A percentile compares a stretch with the other conserved stretches of the same genome.
Conservation (phyloP, 2,888 invertebrate species). For the Endotricha flammealis region DNA sequence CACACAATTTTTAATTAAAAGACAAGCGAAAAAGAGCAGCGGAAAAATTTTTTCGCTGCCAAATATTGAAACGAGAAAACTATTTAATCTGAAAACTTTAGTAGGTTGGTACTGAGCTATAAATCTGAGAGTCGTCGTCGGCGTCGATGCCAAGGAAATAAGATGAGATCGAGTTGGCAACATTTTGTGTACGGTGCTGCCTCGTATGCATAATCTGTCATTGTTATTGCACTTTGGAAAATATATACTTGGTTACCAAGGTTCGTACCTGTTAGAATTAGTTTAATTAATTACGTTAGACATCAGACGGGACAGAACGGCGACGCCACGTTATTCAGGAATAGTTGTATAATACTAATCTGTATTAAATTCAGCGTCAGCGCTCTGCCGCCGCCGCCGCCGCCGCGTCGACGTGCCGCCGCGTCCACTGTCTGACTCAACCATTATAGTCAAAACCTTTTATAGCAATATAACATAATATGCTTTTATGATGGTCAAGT, state of each 20-base stretch:
- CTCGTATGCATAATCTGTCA: constrained; percentile 38
- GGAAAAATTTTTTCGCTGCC: constrained; percentile 40
- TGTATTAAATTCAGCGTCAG: no score
- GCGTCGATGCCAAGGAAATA: constrained; percentile 74
- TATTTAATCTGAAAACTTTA: constrained; percentile 72
- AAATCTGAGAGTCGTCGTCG: constrained; percentile 62
- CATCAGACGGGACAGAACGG: no score
- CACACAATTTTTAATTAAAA: constrained; percentile 17
- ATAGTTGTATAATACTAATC: no score
- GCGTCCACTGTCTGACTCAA: no score
- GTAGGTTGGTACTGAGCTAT: constrained; percentile 65
- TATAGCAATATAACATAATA: no score
- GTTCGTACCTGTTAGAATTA: background rate
- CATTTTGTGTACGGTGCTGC: constrained; percentile 18
- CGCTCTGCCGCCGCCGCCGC: no score
- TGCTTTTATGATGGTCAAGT: no score
- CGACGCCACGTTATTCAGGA: no score
- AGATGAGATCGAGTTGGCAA: constrained; percentile 74
- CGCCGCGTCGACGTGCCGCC: no score
- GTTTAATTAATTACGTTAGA: no score
- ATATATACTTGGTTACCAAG: background rate
- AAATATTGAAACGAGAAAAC: constrained; percentile 63
- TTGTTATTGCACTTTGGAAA: constrained; percentile 22
- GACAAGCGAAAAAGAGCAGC: constrained; percentile 16
- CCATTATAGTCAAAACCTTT: no score